Conservation (phyloP, 1,140 invertebrate genomes). For the Ips nitidus region DNA sequence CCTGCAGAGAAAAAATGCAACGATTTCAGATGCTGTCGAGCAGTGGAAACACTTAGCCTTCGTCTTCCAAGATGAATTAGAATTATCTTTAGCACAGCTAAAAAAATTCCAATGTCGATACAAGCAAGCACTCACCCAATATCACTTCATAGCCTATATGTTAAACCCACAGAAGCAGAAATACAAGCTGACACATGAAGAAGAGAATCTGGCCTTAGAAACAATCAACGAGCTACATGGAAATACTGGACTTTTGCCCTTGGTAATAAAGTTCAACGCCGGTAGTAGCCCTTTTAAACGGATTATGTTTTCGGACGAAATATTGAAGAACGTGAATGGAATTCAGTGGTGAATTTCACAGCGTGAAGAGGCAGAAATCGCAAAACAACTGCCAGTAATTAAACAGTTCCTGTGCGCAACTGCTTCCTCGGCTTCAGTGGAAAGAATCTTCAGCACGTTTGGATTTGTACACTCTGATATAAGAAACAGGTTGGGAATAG, state of each 20-base stretch:
- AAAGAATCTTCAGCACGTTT: not conserved
- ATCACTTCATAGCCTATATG: not conserved
- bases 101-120: too few species aligned
- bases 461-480: not conserved
- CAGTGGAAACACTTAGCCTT: too few species aligned
- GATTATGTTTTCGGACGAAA: conserved; percentile 19
- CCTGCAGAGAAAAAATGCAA: too few species aligned
- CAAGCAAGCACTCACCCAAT: too few species aligned
- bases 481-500: too few species aligned
- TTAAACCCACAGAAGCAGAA: conserved; percentile 4
- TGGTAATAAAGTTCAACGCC: not conserved
- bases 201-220: not conserved
- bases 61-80: too few species aligned
- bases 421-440: conserved; percentile 4
- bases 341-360: conserved; percentile 11
- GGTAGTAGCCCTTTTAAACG: conserved; percentile 6
- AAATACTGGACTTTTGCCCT: conserved; percentile 5
- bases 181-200: conserved; percentile 2
- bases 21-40: too few species aligned
- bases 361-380: not conserved
- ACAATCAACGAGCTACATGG: not conserved
- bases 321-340: conserved; percentile 15
- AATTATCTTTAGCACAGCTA: too few species aligned
- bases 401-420: not conserved
- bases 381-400: not conserved